Base-by-base conservation (phyloP, 2,797 vertebrate genomes). In the Tragelaphus oryx region DNA sequence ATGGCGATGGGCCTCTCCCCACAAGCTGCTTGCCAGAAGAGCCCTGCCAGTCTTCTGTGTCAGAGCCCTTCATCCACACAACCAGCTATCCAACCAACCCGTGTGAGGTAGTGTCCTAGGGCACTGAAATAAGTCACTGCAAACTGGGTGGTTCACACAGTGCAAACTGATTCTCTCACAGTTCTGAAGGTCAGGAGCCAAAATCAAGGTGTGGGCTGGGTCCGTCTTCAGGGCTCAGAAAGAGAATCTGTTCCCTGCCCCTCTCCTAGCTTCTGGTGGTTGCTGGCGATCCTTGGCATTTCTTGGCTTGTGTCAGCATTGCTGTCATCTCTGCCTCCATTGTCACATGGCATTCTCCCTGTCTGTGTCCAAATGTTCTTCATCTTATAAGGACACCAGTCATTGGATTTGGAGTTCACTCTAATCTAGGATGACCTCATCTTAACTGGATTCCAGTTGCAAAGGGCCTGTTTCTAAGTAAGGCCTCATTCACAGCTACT, bases 141-240 rank as follows among this genome's bases (percentile, higher is more conserved):
- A 11, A 20, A 54, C 5, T 0, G 24, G 10, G n/a, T 28, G 44
- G 28, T 76, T 68, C 18, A 85, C 26, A 50, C 8, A 33, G 17
- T 44, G 4, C 26, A 30, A 0, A 26, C 26, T 0, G 18, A 37
- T 50, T 44, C n/a, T 91, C 0, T 4, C 14, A 8, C 4, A 8
- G 41, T 22, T 57, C 59, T 37, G 79, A 54, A 57, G 76, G 75
- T 68, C 48, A 65, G n/a, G 28, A 46, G 57, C 33, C 26, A 4
- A 44, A 37, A 14, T 28, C 28, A 20, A 65, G 33, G 57, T 8
- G 44, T n/a, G 17, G 4, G 20, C 37, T 3, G 48, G 12, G 37
- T 85, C 28, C 24, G 82, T 48, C 71, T 6, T 10, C 8, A 54
- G 81, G 4, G 3, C 86, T 82, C 28, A 14, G 55, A 60, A 18